phyloP scores from a whole-genome alignment of 2,797 vertebrate genomes.

The Lemur catta region DNA sequence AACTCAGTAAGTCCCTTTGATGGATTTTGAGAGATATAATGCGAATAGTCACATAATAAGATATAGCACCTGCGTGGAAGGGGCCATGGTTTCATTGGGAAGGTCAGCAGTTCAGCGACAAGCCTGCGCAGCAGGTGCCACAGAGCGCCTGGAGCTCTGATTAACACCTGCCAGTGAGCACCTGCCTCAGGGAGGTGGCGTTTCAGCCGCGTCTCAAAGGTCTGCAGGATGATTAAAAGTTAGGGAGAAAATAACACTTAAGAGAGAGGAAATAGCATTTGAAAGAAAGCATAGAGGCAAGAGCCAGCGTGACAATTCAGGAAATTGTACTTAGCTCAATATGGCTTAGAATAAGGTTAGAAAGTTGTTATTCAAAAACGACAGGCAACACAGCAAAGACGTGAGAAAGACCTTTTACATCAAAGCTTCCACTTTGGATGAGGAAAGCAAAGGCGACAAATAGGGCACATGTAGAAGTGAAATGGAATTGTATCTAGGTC shows the following conservation, averaged over 20 bases:
- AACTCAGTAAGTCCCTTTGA: background rate
- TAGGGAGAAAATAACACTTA: background rate
- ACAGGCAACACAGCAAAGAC: background rate
- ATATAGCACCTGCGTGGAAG: background rate
- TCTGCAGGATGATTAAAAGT: background rate
- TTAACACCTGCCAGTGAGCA: background rate
- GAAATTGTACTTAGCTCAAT: background rate
- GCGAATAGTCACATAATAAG: background rate
- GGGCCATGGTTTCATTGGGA: fast-evolving
- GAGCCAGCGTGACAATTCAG: background rate
- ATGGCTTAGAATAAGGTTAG: background rate
- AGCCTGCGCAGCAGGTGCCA: fast-evolving
- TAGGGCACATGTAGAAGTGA: background rate
- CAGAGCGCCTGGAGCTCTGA: background rate
- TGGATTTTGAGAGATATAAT: background rate
- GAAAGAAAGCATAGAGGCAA: background rate
- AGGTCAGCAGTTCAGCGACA: background rate
- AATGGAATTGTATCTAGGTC: background rate
- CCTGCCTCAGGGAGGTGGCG: background rate
- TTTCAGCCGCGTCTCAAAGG: background rate
- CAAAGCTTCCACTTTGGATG: background rate
- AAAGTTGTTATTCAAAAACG: background rate
- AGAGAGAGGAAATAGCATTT: background rate
- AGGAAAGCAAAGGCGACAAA: background rate
- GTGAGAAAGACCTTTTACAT: background rate